Base-by-base conservation (phyloP, 2,113 vertebrate species). In the Mus musculus region DNA sequence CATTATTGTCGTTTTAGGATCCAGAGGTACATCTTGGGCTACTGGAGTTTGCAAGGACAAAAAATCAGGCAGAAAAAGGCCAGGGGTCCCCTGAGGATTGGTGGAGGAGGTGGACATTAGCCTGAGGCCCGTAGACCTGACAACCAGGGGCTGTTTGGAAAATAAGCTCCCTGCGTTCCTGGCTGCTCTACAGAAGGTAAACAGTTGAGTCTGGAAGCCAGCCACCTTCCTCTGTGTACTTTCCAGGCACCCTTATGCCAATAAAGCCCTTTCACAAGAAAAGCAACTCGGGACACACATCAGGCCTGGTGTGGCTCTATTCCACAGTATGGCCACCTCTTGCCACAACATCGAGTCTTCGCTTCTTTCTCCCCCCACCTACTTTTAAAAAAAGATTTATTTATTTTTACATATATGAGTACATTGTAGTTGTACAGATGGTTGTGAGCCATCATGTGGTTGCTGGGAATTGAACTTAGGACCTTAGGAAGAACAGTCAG, bases 141-240 rank as follows among this genome's bases (percentile, higher is more conserved):
- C 86, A 96, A 98, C 93, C 93, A 52, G 13, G 42, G 78, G 94
- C 86, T 26, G 8, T 97, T 97, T 96, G 73, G 86, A 97, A 98
- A 97, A 98, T 94, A 97, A 95, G 88, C 75, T 97, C 97, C 97
- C 96, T 20, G 17, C 59, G 6, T 97, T 97, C 96, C 92, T 10
- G 42, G 92, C 89, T 12, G 20, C 39, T 46, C 82, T 73, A 59
- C 0, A 1, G 91, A 98, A 98, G 97, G 98, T 96, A 98, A 98
- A 98, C 98, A 98, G 97, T 96, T 73, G 93, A 91, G 96, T 82
- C 97, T 98, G 98, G 98, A 98, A 92, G 86, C 75, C 16, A 26
- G 98, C 98, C 98, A 98, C 95, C 82, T 98, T 96, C 97, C 97
- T 98, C 96, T 98, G 97, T 98, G 92, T 95, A 97, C 67, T 91